Evolutionary conservation across 2,113 vertebrate genomes (phyloP), one percentile per base, ranked within the genome.

Genomic region (Thamnophis sirtalis): DNA sequence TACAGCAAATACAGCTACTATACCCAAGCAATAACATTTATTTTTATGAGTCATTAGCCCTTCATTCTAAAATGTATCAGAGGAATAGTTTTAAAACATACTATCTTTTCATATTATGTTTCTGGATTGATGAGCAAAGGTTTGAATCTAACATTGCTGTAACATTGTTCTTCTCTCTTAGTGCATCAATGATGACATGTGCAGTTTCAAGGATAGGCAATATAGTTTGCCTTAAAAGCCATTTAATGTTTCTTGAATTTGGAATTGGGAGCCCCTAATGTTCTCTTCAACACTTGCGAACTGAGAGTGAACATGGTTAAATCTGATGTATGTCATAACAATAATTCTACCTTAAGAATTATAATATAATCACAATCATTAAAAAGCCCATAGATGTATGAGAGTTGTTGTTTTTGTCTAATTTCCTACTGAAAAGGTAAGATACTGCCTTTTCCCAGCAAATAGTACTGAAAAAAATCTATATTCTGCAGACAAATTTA

Each of bases 1-100:
- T 90, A 80, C 53, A 92, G 87, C 54, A 92, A 92, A 92, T 92
- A 63, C 19, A 89, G 84, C 55, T 63, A 63, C 51, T 89, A 56
- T 86, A 89, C 55, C 88, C 58, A 92, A 92, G 91, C 89, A 92
- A 92, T 92, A 86, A 84, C 73, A 89, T 80, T 89, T 55, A 73
- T 89, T 89, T 92, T 92, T 89, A 92, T 92, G 88, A 89, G 87
- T 89, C 55, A 89, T 92, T 89, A 92, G 91, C 8, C 48, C 55
- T 92, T 86, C 55, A 53, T 92, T 92, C 73, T 63, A 89, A 92
- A 89, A 89, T 89, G 89, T 89, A 92, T 89, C 73, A 60, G 15
- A 89, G n/a, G 49, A 85, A 84, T 89, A 89, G 48, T 87, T 92
- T 89, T 85, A 89, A 89, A 89, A 51, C 28, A 86, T 89, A 38